phyloP scores from a whole-genome alignment of 2,888 invertebrate species.

The Mimachlamys varia region DNA sequence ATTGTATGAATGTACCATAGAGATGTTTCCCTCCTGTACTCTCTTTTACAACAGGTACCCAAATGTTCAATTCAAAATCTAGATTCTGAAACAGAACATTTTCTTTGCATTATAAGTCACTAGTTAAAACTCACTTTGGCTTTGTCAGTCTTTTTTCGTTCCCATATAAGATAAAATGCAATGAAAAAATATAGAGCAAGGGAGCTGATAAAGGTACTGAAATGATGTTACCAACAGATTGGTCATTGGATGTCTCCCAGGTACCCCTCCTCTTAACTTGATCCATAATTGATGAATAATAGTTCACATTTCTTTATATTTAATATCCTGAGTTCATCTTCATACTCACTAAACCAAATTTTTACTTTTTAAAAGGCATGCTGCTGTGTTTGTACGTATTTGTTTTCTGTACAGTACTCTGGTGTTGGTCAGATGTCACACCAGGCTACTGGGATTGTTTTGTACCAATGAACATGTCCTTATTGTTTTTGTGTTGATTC shows the following conservation, averaged over 20 bases:
- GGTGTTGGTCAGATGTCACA: background rate
- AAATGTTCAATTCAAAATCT: background rate
- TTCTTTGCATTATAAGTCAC: too few species aligned
- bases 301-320: background rate
- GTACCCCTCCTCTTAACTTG: background rate
- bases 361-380: background rate
- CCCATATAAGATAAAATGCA: too few species aligned
- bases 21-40: too few species aligned
- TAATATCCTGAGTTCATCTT: background rate
- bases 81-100: too few species aligned
- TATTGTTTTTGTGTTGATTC: background rate
- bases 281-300: background rate
- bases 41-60: background rate
- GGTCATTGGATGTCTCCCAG: too few species aligned
- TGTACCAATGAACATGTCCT: background rate
- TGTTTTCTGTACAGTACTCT: background rate
- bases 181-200: too few species aligned
- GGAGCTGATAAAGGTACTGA: too few species aligned
- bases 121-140: too few species aligned
- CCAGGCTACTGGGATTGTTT: conserved; percentile 29
- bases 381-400: conserved; percentile 10
- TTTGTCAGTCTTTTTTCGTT: too few species aligned
- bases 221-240: too few species aligned
- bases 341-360: conserved; percentile 5
- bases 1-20: too few species aligned